Evolutionary conservation across 2,113 vertebrate species (phyloP), one percentile per base, ranked within the genome.

Genomic region (Indri indri): DNA sequence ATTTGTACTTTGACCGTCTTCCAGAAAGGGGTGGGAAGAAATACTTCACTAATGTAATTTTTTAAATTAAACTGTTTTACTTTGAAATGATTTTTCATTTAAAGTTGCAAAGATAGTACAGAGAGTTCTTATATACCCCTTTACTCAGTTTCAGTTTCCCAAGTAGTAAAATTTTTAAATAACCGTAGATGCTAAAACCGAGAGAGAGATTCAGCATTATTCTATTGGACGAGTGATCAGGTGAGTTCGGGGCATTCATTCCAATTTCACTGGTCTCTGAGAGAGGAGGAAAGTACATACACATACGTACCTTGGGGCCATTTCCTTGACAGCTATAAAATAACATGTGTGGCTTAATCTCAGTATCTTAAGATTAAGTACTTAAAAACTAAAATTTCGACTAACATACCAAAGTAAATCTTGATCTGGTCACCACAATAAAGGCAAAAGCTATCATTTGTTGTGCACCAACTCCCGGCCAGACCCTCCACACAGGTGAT

Each of bases 1-100:
- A 90, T 90, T 95, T 95, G 96, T 91, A 85, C 97, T 97, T 94
- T 95, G 97, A 98, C 94, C 57, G 0, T 90, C 97, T 97, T 97
- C 98, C 97, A 97, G 92, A 90, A 97, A 96, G 25, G 66, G 82
- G 65, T 52, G 37, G 90, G 90, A 96, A 96, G 97, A 97, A 76
- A 94, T 71, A 65, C 42, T 80, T 80, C 37, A 22, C 90, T 59
- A 34, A 71, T 71, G 82, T 2, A 20, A 77, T 68, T 77, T 96
- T 83, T 89, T 0, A 52, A 96, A 95, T 73, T 37, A 86, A 85
- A 23, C 66, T 63, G 30, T 66, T 61, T 82, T 34, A 79, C 74
- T 66, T 82, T 13, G 66, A 66, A 86, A 70, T 73, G 8, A 57
- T 34, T n/a, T 79, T 90, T 32, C 0, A 66, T 37, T 94, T 42